phyloP scores from a whole-genome alignment of 53 echinoderm and acorn worm species.

The Temnopleurus reevesii region DNA sequence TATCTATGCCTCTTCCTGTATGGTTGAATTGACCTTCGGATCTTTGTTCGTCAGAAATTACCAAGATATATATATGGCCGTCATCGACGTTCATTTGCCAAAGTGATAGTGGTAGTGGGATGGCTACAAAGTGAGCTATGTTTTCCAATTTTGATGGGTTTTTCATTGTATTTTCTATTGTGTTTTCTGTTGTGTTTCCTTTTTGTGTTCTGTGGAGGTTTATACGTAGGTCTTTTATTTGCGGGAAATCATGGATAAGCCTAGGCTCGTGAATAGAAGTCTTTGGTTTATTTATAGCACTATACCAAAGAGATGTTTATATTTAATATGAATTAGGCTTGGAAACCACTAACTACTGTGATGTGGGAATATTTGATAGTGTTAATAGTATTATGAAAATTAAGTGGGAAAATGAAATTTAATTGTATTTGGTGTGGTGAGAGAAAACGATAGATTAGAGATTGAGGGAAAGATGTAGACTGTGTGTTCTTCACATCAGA shows the following conservation, averaged over 20 bases:
- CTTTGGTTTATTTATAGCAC: neutral
- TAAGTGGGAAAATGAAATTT: neutral
- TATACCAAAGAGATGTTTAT: neutral
- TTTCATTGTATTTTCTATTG: neutral
- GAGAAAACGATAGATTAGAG: neutral
- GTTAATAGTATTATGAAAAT: neutral
- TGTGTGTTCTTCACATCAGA: too few relatives aligned
- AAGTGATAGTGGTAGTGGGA: neutral
- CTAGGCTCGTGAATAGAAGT: neutral
- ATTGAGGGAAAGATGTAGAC: too few relatives aligned
- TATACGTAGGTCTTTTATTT: constrained; percentile 9
- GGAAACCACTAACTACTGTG: neutral
- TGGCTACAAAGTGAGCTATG: neutral
- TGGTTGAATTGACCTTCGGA: neutral
- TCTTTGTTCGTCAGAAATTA: neutral
- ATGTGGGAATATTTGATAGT: neutral
- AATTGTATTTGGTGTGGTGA: neutral
- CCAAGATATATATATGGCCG: too few relatives aligned
- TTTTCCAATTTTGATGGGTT: neutral
- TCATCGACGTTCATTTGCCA: neutral
- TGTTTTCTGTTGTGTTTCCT: neutral
- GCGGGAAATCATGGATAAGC: too few relatives aligned
- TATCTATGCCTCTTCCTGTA: neutral
- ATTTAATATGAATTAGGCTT: neutral
- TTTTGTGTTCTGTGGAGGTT: neutral